Conservation (phyloP, 2,797 vertebrate genomes). For the Chelmon rostratus region DNA sequence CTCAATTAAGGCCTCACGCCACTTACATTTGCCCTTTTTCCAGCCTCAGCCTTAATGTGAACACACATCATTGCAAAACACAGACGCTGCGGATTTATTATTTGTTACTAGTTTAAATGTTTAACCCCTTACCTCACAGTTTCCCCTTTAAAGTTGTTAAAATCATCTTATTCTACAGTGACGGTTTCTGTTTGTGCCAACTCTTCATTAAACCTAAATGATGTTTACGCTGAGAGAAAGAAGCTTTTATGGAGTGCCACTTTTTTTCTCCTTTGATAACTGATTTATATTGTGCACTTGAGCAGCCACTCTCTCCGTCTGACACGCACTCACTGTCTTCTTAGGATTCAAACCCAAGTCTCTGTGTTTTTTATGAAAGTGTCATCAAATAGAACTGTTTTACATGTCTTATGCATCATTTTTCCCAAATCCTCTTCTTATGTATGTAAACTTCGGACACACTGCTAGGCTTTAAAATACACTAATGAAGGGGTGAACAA, state of each 20-base stretch:
- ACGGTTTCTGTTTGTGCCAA: background rate
- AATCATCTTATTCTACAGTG: conserved; percentile 1
- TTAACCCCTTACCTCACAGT: background rate
- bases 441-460: background rate
- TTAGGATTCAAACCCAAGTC: background rate
- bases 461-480: background rate
- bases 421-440: background rate
- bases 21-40: conserved; percentile 13
- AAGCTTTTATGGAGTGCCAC: background rate
- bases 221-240: conserved; percentile 26
- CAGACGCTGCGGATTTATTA: background rate
- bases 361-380: background rate
- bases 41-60: conserved; percentile 13
- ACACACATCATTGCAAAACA: conserved; percentile 17
- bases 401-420: too few species aligned
- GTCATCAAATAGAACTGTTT: background rate
- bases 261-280: conserved; percentile 12
- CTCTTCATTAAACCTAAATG: conserved; percentile 1
- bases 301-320: background rate
- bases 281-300: background rate
- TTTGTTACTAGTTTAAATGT: background rate
- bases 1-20: conserved; percentile 2
- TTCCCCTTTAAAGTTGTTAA: background rate
- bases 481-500: background rate
- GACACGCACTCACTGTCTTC: background rate